phyloP scores from a whole-genome alignment of 2,888 invertebrate genomes.

The Nephrotoma flavescens region DNA sequence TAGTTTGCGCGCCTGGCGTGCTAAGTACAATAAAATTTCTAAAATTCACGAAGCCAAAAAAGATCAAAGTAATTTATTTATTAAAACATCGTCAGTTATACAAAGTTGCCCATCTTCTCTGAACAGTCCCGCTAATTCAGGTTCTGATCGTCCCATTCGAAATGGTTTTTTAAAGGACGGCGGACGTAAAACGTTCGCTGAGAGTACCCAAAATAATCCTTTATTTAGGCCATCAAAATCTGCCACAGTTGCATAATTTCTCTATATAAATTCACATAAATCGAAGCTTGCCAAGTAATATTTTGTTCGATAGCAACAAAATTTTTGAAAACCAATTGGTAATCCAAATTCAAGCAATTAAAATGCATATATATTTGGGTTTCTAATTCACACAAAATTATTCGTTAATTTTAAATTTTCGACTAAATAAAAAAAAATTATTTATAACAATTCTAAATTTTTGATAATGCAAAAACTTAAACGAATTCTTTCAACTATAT shows the following conservation, averaged over 20 bases:
- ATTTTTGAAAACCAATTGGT: neutral
- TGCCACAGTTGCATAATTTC: neutral
- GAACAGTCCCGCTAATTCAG: neutral
- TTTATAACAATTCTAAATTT: neutral
- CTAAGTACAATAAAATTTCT: constrained; percentile 11
- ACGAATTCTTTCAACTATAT: neutral
- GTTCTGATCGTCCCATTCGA: neutral
- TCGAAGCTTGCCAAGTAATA: neutral
- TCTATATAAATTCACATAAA: neutral
- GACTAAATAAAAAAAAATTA: neutral
- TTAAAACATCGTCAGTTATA: neutral
- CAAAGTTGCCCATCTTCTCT: neutral
- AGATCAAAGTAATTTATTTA: neutral
- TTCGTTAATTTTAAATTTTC: neutral
- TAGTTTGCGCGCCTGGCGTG: constrained; percentile 13
- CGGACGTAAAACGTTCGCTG: neutral
- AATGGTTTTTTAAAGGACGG: neutral
- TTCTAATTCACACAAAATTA: neutral
- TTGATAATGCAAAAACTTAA: neutral
- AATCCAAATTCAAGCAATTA: neutral
- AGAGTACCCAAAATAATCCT: neutral
- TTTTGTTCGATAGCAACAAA: neutral
- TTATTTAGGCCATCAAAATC: neutral
- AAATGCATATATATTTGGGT: neutral
- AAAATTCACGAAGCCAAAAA: constrained; percentile 2